Conservation (phyloP, 64 coral and sea anemone species). For the Dendronephthya gigantea region DNA sequence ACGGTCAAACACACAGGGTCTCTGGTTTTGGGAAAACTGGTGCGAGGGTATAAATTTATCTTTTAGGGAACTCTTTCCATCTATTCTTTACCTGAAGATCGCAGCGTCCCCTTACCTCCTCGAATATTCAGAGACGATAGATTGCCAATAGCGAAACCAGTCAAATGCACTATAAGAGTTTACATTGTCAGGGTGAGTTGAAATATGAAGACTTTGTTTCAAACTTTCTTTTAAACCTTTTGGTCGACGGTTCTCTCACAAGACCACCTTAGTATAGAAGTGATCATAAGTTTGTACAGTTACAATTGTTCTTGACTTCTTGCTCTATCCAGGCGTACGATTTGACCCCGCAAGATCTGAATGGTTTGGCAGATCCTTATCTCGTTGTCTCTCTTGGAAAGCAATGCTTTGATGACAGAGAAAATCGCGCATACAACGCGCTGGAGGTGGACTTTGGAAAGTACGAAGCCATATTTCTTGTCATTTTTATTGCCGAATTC, state of each 20-base stretch:
- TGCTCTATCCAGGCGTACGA: background rate
- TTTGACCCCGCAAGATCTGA: background rate
- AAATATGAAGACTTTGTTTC: no score
- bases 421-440: background rate
- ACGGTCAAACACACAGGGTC: no score
- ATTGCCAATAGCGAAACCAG: conserved; percentile 36
- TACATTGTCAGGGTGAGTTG: conserved; percentile 65
- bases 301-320: no score
- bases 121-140: conserved; percentile 41
- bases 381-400: background rate
- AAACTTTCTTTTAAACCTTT: no score
- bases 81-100: conserved; percentile 64
- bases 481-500: no score
- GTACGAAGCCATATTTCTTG: no score
- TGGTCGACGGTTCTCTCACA: no score
- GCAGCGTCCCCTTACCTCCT: conserved; percentile 34
- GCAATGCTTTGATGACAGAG: conserved; percentile 4
- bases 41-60: background rate
- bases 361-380: background rate
- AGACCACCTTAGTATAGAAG: no score
- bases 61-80: conserved; percentile 79
- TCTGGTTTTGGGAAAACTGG: no score
- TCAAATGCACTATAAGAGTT: conserved; percentile 60
- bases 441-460: background rate
- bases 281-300: no score